Evolutionary conservation across 2,888 invertebrate genomes (phyloP), one percentile per base, ranked within the genome.

Genomic region (Nomada goodeniana): DNA sequence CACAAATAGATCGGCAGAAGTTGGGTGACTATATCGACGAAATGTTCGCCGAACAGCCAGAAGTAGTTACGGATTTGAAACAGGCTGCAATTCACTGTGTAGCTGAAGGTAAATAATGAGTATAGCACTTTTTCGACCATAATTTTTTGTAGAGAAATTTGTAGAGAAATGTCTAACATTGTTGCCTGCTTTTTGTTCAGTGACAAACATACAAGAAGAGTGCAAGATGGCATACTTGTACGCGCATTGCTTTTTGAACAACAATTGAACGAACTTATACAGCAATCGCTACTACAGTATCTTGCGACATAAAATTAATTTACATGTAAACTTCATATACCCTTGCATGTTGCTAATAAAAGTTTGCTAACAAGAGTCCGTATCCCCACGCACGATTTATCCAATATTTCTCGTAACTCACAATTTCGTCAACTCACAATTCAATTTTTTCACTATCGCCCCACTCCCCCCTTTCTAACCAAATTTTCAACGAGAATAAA

Each of bases 171-270:
- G 2, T 20, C 18, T 53, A 36, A 61, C 23, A 2, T 44, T 13
- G 2, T 36, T 36, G 36, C 5, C 36, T 36, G 36, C 7, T 1
- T 36, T 57, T n/a, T 13, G 59, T 73, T 20, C 20, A 81, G 80
- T 23, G 2, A 36, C 64, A 44, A 0, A 44, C 23, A 4, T 47
- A 0, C 0, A 20, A 13, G 73, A 73, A 42, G 63, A 69, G 15
- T 81, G 80, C 68, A 64, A 80, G 18, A 23, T 36, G 53, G 52
- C 73, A 3, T 69, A 13, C 23, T 0, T 15, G 1, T 53, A 29
- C 26, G 0, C 20, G 15, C 2, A 60, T 3, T 81, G 80, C 26
- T 73, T 63, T 18, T 1, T 80, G 18, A 44, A 50, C 0, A 50
- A 71, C 52, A n/a, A 69, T 1, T 23, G 23, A 23, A 7, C 42